Evolutionary conservation across 2,888 invertebrate species (phyloP), one percentile per base, ranked within the genome.

Genomic region (Brenthis hecate): DNA sequence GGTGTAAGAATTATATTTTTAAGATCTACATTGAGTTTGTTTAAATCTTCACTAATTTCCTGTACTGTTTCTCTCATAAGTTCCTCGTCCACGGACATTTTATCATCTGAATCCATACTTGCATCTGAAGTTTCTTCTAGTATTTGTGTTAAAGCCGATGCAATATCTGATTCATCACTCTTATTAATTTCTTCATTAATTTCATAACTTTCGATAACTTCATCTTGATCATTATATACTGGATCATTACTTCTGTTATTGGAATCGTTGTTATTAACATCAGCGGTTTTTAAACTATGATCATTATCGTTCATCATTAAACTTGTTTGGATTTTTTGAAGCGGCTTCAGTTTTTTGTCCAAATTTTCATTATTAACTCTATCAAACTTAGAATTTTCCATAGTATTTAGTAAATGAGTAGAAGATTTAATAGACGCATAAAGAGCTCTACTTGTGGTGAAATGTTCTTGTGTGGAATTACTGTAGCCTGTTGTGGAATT

Each of bases 141-240:
- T 6, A 89, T 75, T 83, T 91, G 91, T 16, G 92, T 92, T 36
- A 82, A 66, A 13, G 88, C 89, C 71, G 87, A 86, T 48, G 88
- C 88, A 66, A 85, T 79, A 73, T 87, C 85, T 56, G 72, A 73
- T 51, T 75, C 73, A 50, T 56, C 70, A 51, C 80, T 4, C 14
- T 61, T 62, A 51, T 23, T 23, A 23, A n/a, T 32, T 53, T 14
- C 62, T n/a, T 61, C 66, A 51, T n/a, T 23, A 23, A n/a, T 32
- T 53, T 14, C 62, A 53, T 62, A 19, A 16, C 51, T 16, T 53
- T 53, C n/a, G 8, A 11, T 43, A 43, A 11, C 11, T 11, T 43
- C 36, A 43, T 8, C 36, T 13, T 54, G 4, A 48, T 48, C 16
- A 48, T 55, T 32, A 50, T 6, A 11, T 23, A 43, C 43, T 43